Percentiles rank a stretch among this genome's conserved stretches.
These are phyloP conservation scores for Nannoperca obscura DNA, from an alignment of 2,797 vertebrate species.

Conservation along the genomic window DNA sequence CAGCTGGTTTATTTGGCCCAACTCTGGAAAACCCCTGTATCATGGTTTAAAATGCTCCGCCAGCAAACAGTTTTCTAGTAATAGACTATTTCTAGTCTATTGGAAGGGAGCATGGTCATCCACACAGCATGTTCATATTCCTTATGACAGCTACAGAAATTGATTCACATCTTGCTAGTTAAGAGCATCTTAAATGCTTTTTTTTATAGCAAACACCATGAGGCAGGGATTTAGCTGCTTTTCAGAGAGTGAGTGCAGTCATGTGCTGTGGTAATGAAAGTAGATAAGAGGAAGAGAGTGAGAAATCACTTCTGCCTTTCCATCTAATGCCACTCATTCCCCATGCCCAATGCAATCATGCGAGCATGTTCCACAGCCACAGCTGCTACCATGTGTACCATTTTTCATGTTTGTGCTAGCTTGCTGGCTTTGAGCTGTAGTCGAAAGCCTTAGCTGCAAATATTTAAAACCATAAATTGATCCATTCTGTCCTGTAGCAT, in stretches of 20 bases:
- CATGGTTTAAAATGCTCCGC: neutral
- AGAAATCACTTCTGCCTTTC: constrained; percentile 64
- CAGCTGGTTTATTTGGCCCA: neutral
- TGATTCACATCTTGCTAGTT: neutral
- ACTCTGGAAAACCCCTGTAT: constrained; percentile 18
- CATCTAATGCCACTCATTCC: constrained; percentile 47
- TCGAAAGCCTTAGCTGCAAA: constrained; percentile 19
- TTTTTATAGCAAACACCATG: neutral
- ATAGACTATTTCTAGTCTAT: neutral
- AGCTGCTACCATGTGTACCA: constrained; percentile 46
- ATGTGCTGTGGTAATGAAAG: constrained; percentile 44
- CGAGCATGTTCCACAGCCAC: constrained; percentile 34
- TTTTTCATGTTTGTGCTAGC: constrained; percentile 5
- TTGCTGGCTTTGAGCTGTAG: constrained; percentile 12
- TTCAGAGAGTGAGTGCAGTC: constrained; percentile 28
- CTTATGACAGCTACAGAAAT: neutral
- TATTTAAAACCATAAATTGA: constrained; percentile 20
- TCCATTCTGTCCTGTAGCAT: constrained; percentile 23
- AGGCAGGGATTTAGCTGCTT: neutral
- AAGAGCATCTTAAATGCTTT: neutral
- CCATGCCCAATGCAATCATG: constrained; percentile 50
- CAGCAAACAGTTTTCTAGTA: neutral
- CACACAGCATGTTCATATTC: neutral
- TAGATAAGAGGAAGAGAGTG: constrained; percentile 62
- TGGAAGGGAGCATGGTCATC: constrained; percentile 5